phyloP scores from a whole-genome alignment of 1,140 invertebrate species.

The Pararge aegeria region DNA sequence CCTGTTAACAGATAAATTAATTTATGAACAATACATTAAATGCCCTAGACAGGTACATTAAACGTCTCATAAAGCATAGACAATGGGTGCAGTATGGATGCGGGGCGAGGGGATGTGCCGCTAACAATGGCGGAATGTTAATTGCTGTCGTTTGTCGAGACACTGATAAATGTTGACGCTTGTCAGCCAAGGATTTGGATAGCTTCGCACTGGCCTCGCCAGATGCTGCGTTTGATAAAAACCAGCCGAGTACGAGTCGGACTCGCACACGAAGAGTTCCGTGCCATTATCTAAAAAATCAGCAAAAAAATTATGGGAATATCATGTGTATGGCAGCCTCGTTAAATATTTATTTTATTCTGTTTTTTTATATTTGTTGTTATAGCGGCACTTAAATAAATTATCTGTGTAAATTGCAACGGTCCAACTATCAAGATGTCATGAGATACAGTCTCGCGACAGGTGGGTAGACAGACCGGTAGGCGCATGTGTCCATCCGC shows the following conservation, averaged over 20 bases:
- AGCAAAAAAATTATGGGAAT: background rate
- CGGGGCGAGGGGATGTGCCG: conserved; percentile 20
- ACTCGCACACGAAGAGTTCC: too few relatives aligned
- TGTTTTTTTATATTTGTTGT: too few relatives aligned
- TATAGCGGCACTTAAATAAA: too few relatives aligned
- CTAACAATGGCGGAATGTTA: conserved; percentile 71
- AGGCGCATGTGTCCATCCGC: too few relatives aligned
- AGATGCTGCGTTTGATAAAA: background rate
- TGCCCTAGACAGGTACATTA: conserved; percentile 29
- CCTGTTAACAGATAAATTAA: too few relatives aligned
- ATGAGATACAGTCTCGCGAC: too few relatives aligned
- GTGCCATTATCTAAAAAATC: background rate
- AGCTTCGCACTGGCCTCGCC: conserved; percentile 25
- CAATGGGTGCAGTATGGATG: conserved; percentile 49
- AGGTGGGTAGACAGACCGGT: too few relatives aligned
- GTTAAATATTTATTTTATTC: too few relatives aligned
- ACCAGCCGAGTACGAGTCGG: too few relatives aligned
- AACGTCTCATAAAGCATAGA: conserved; percentile 41
- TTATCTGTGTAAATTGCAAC: too few relatives aligned
- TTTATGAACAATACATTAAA: conserved; percentile 9
- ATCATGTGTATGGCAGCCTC: too few relatives aligned
- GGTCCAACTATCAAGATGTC: too few relatives aligned
- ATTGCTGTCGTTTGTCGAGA: conserved; percentile 72
- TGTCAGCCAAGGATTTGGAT: conserved; percentile 55
- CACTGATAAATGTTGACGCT: conserved; percentile 74